phyloP scores from a whole-genome alignment of 1,140 invertebrate genomes.

The Armadillidium nasatum region DNA sequence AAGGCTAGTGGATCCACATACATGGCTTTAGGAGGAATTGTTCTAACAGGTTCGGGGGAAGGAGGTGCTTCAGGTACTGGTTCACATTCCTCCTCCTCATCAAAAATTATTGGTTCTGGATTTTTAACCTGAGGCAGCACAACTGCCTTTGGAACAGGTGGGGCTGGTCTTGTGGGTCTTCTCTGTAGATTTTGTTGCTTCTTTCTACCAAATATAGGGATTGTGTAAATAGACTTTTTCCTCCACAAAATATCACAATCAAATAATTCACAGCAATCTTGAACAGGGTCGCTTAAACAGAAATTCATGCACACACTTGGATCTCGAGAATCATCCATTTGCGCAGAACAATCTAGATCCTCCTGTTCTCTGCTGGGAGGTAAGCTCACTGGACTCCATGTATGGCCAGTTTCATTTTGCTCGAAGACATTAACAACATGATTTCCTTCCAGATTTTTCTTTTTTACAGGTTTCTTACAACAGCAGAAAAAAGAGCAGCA shows the following conservation, averaged over 20 bases:
- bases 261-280: slow-evolving; percentile 45
- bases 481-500: slow-evolving; percentile 30
- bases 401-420: slow-evolving; percentile 20
- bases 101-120: slow-evolving; percentile 36
- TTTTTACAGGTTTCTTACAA: slow-evolving; percentile 34
- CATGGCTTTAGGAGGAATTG: slow-evolving; percentile 40
- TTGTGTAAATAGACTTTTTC: slow-evolving; percentile 41
- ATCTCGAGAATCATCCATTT: not conserved
- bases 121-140: slow-evolving; percentile 33
- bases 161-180: slow-evolving; percentile 40
- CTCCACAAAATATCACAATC: slow-evolving; percentile 44
- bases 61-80: slow-evolving; percentile 43
- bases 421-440: slow-evolving; percentile 14
- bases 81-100: slow-evolving; percentile 40
- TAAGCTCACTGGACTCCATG: slow-evolving; percentile 32
- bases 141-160: slow-evolving; percentile 37
- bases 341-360: not conserved
- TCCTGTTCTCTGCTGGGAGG: not conserved
- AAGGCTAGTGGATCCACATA: slow-evolving; percentile 43
- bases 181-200: slow-evolving; percentile 34
- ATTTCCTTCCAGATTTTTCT: slow-evolving; percentile 14
- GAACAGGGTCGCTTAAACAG: slow-evolving; percentile 44
- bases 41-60: slow-evolving; percentile 41
- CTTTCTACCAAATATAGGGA: slow-evolving; percentile 38
- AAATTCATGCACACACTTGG: slow-evolving; percentile 43